Percentiles rank a stretch among this genome's conserved stretches.
phyloP scores from a whole-genome alignment of 1,140 invertebrate genomes.

The Spodoptera litura region DNA sequence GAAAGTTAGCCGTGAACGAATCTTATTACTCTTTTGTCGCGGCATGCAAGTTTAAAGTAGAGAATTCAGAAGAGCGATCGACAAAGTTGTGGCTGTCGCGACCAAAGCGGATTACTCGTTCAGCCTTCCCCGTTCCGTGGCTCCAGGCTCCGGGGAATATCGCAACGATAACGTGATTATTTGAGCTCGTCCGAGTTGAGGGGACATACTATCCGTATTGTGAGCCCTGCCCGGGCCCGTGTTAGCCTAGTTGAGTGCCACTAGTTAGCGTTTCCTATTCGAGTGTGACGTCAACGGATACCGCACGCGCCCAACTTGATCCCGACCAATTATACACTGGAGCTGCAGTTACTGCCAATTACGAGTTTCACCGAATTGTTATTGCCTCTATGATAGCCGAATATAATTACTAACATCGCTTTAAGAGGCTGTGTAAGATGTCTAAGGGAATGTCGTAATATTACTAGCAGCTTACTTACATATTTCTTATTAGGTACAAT shows the following conservation, averaged over 20 bases:
- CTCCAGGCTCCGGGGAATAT: slow-evolving; percentile 57
- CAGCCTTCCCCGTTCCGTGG: slow-evolving; percentile 55
- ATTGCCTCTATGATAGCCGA: slow-evolving; percentile 28
- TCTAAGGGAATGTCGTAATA: not conserved
- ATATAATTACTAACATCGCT: slow-evolving; percentile 11
- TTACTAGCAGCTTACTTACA: not conserved
- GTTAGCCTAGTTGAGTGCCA: slow-evolving; percentile 30
- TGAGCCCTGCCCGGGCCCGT: slow-evolving; percentile 10
- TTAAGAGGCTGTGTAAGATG: not conserved
- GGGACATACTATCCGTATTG: slow-evolving; percentile 37
- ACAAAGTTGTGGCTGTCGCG: slow-evolving; percentile 68
- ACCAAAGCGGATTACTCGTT: slow-evolving; percentile 68
- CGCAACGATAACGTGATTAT: slow-evolving; percentile 68
- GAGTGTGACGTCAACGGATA: slow-evolving; percentile 34
- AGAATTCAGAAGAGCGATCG: slow-evolving; percentile 69
- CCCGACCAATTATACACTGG: slow-evolving; percentile 36
- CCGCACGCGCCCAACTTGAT: slow-evolving; percentile 32
- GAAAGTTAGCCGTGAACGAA: slow-evolving; percentile 61
- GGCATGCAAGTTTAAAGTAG: slow-evolving; percentile 70
- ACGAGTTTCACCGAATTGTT: slow-evolving; percentile 11
- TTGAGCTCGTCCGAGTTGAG: slow-evolving; percentile 46
- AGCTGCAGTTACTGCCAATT: slow-evolving; percentile 38
- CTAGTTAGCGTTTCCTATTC: slow-evolving; percentile 31
- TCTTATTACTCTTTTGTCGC: slow-evolving; percentile 70
- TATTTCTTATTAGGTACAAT: too few relatives aligned